These are phyloP conservation scores for Phylloscopus trochilus DNA, from an alignment of 2,113 vertebrate species.

Conservation along the genomic window DNA sequence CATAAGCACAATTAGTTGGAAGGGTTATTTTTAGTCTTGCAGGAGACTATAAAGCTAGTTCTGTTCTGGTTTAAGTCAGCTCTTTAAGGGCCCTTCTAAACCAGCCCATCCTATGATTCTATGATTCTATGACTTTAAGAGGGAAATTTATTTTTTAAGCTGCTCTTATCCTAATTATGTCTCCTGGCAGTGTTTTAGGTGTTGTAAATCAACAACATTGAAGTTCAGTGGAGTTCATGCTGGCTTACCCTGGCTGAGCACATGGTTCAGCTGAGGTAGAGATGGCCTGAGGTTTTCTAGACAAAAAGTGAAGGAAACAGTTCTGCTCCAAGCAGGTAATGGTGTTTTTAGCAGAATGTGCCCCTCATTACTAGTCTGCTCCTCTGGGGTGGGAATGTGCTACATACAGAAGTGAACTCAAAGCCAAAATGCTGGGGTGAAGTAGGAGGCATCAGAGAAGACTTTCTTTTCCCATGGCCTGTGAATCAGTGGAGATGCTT, in stretches of 20 bases:
- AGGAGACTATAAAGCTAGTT: not conserved
- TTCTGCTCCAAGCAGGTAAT: not conserved
- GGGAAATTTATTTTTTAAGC: not conserved
- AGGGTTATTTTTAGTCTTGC: not conserved
- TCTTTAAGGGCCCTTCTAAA: not conserved
- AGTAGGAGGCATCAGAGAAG: not conserved
- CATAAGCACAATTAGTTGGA: constrained; percentile 5
- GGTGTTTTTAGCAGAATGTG: not conserved
- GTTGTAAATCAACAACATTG: not conserved
- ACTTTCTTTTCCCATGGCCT: not conserved
- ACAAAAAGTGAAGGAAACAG: not conserved
- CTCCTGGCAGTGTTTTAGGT: not conserved
- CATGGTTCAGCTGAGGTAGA: not conserved
- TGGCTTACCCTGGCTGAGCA: not conserved
- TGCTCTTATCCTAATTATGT: not conserved
- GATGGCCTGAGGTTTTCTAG: not conserved
- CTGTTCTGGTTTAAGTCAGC: not conserved
- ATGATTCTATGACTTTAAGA: not conserved
- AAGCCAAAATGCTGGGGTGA: not conserved
- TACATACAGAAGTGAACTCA: not conserved
- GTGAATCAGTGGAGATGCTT: not conserved
- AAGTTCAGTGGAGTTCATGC: not conserved
- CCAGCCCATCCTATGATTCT: not conserved
- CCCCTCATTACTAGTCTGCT: not conserved
- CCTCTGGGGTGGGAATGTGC: rapidly evolving